phyloP scores from a whole-genome alignment of 2,797 vertebrate species.

The Pantherophis alleghaniensis region DNA sequence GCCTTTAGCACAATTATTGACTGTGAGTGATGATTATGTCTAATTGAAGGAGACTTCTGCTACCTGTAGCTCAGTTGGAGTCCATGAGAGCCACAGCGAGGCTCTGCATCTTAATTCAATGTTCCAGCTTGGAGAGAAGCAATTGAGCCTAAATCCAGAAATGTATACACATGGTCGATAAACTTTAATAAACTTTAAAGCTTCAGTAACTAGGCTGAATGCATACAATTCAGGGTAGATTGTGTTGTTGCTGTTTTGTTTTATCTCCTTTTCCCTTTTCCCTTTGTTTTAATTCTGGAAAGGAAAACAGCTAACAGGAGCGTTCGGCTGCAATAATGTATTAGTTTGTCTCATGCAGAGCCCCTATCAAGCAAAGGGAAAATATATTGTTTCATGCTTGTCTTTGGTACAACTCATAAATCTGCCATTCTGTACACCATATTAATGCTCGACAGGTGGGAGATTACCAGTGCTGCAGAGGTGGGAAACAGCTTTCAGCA shows the following conservation, averaged over 20 bases:
- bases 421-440: constrained; percentile 45
- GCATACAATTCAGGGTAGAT: constrained; percentile 71
- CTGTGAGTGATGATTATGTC: constrained; percentile 98
- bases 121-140: constrained; percentile 73
- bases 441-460: constrained; percentile 58
- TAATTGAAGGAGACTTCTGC: constrained; percentile 99
- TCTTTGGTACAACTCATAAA: constrained; percentile 57
- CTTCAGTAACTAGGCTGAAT: constrained; percentile 71
- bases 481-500: constrained; percentile 31
- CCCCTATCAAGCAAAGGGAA: constrained; percentile 47
- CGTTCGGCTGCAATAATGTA: constrained; percentile 61
- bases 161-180: constrained; percentile 80
- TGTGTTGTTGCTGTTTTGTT: neutral
- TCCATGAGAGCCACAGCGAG: constrained; percentile 72
- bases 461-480: constrained; percentile 34
- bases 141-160: constrained; percentile 71
- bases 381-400: constrained; percentile 45
- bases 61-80: constrained; percentile 96
- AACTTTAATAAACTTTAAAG: constrained; percentile 82
- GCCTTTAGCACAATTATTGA: constrained; percentile 98
- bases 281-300: constrained; percentile 74
- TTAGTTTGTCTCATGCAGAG: constrained; percentile 50
- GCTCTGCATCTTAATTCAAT: constrained; percentile 81
- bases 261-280: neutral
- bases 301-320: constrained; percentile 70